Conservation (phyloP, 2,888 invertebrate genomes). For the Lasioglossum calceatum region DNA sequence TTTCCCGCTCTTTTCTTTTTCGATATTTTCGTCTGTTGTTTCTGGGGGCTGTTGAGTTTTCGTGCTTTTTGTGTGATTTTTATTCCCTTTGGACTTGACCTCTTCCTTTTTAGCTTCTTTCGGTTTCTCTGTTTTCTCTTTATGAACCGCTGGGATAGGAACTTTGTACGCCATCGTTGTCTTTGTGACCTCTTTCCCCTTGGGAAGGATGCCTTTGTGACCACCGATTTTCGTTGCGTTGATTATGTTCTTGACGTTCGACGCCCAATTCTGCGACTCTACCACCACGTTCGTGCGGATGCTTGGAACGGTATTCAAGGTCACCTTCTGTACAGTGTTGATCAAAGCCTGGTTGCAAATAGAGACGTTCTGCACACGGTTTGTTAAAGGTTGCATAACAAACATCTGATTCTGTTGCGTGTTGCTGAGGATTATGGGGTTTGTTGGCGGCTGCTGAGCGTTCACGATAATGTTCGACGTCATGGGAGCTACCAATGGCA, state of each 20-base stretch:
- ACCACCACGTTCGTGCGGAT: slow-evolving; percentile 78
- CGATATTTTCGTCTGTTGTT: slow-evolving; percentile 44
- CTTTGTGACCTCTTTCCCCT: slow-evolving; percentile 81
- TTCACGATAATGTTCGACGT: slow-evolving; percentile 82
- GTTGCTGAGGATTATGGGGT: slow-evolving; percentile 81
- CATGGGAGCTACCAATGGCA: slow-evolving; percentile 82
- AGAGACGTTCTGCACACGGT: slow-evolving; percentile 77
- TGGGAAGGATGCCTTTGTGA: slow-evolving; percentile 81
- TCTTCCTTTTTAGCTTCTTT: slow-evolving; percentile 73
- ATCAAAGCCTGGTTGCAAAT: slow-evolving; percentile 78
- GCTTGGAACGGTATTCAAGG: slow-evolving; percentile 77
- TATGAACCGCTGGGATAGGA: slow-evolving; percentile 82
- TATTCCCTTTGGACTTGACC: slow-evolving; percentile 60
- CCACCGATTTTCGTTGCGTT: slow-evolving; percentile 82
- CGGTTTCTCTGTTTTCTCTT: slow-evolving; percentile 76
- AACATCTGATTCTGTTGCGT: slow-evolving; percentile 82
- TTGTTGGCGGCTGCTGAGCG: slow-evolving; percentile 76
- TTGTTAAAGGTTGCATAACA: slow-evolving; percentile 81
- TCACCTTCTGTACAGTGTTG: slow-evolving; percentile 79
- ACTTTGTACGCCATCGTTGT: slow-evolving; percentile 83
- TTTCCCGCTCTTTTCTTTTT: slow-evolving; percentile 45
- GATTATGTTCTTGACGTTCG: slow-evolving; percentile 81
- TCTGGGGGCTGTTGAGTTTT: slow-evolving; percentile 49
- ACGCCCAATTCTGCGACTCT: slow-evolving; percentile 81
- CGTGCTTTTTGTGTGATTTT: slow-evolving; percentile 58